These are phyloP conservation scores for Neogale vison DNA, from an alignment of 2,113 vertebrate species.

Conservation along the genomic window DNA sequence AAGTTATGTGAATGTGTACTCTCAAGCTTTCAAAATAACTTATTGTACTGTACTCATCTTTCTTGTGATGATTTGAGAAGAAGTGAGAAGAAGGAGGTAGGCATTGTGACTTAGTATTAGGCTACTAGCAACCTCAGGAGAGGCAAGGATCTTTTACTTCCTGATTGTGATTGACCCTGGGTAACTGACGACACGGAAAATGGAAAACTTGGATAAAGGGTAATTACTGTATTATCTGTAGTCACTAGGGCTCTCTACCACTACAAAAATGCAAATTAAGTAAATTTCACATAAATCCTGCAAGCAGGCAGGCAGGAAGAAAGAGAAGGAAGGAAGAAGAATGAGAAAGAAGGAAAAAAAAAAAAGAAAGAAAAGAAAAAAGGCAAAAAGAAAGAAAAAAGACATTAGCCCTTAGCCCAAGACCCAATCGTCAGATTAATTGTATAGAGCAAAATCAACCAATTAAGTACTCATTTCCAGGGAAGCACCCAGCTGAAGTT, in stretches of 20 bases:
- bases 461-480: background rate
- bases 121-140: background rate
- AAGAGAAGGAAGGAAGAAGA: background rate
- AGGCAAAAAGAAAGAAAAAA: background rate
- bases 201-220: background rate
- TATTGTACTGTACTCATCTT: background rate
- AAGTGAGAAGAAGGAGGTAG: background rate
- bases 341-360: rapidly evolving
- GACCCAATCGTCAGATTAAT: background rate
- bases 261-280: background rate
- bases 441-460: background rate
- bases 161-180: background rate
- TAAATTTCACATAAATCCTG: background rate
- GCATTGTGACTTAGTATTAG: background rate
- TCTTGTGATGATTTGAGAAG: background rate
- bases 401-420: background rate
- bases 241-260: background rate
- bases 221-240: background rate
- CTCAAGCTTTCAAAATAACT: background rate
- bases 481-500: background rate
- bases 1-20: background rate
- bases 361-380: rapidly evolving
- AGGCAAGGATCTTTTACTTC: background rate
- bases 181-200: background rate
- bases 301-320: background rate